A percentile compares a stretch with the other conserved stretches of the same genome.
Evolutionary conservation across 2,888 invertebrate species (phyloP).

Genomic region (Agelastica alni): DNA sequence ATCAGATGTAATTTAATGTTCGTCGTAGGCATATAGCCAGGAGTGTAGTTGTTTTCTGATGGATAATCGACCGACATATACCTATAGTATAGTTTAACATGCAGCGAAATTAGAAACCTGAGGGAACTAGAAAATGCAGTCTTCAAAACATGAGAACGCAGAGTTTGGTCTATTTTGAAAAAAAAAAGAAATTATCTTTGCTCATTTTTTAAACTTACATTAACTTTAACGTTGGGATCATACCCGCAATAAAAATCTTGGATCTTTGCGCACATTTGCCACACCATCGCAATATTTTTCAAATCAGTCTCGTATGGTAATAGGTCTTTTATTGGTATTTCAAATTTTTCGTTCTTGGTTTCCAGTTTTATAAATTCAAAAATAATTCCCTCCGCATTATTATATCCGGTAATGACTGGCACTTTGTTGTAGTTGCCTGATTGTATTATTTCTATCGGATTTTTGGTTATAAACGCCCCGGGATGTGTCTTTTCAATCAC

Average conservation of each 20-base stretch:
- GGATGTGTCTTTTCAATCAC: slow-evolving; percentile 20
- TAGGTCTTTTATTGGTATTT: neutral
- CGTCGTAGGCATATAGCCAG: too few relatives aligned
- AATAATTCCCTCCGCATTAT: slow-evolving; percentile 45
- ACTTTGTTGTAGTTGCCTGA: slow-evolving; percentile 49
- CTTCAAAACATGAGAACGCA: too few relatives aligned
- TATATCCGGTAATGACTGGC: slow-evolving; percentile 50
- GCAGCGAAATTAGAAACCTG: too few relatives aligned
- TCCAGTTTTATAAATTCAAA: neutral
- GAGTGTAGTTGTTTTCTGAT: too few relatives aligned
- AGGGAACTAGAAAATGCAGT: too few relatives aligned
- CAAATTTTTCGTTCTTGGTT: neutral
- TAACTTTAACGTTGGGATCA: neutral
- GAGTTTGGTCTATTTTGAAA: too few relatives aligned
- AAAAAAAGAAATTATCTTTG: neutral
- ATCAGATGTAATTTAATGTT: too few relatives aligned
- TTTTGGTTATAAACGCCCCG: slow-evolving; percentile 43
- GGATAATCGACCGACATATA: too few relatives aligned
- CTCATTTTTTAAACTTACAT: neutral
- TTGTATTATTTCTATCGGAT: slow-evolving; percentile 43
- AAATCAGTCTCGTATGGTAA: neutral
- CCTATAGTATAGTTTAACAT: too few relatives aligned
- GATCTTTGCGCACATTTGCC: neutral
- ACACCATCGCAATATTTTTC: neutral
- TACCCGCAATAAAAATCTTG: neutral